phyloP scores from a whole-genome alignment of 2,113 vertebrate genomes.

The Panurus biarmicus region DNA sequence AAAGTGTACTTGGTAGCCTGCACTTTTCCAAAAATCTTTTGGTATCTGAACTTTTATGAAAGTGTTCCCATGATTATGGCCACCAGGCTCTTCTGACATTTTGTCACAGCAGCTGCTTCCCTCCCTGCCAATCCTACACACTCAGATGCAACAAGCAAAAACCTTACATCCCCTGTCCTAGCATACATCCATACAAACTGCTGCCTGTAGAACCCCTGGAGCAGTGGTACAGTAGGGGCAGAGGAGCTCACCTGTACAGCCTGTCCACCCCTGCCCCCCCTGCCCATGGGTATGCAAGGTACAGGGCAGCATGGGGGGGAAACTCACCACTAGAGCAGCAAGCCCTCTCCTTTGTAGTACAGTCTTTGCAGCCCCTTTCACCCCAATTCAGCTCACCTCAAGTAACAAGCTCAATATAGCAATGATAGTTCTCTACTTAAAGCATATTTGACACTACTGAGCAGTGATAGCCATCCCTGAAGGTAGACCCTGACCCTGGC shows the following conservation, averaged over 20 bases:
- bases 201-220: background rate
- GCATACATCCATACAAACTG: accelerated
- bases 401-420: background rate
- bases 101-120: background rate
- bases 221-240: background rate
- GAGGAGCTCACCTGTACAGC: accelerated
- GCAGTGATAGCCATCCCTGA: background rate
- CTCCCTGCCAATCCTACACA: background rate
- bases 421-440: background rate
- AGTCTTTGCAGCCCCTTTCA: background rate
- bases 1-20: background rate
- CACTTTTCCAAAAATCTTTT: background rate
- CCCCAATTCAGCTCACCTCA: background rate
- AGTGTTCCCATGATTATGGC: background rate
- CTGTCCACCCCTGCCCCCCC: accelerated
- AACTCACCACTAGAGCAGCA: accelerated
- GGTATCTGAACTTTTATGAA: background rate
- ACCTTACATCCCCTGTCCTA: background rate
- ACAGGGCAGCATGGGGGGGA: background rate
- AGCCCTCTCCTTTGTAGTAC: background rate
- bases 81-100: background rate
- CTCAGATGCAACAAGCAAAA: background rate
- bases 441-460: background rate
- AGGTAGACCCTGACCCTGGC: background rate
- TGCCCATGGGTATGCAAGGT: background rate